These are phyloP conservation scores for Scaptodrosophila latifasciaeformis DNA, from an alignment of 2,888 invertebrate genomes.

Conservation along the genomic window DNA sequence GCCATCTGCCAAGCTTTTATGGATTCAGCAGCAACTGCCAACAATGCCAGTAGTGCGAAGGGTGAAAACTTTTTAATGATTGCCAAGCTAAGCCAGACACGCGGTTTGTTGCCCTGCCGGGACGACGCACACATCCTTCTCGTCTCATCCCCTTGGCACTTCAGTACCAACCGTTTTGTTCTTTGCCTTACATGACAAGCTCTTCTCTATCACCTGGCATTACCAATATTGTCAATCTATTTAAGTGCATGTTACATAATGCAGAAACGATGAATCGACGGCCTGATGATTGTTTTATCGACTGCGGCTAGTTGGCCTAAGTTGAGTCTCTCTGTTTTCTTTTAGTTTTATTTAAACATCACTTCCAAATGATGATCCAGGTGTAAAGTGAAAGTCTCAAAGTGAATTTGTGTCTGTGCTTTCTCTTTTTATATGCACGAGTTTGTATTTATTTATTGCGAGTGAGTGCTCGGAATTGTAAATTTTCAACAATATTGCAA, in stretches of 20 bases:
- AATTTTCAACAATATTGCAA: not conserved
- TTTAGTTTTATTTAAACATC: not conserved
- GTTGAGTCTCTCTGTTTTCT: not conserved
- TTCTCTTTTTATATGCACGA: too few relatives aligned
- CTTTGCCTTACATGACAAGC: too few relatives aligned
- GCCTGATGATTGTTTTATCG: constrained; percentile 20
- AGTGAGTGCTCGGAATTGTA: not conserved
- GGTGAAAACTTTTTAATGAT: constrained; percentile 27
- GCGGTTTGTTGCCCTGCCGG: not conserved
- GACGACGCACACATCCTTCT: too few relatives aligned
- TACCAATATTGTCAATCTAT: constrained; percentile 57
- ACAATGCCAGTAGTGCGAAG: not conserved
- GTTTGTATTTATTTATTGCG: too few relatives aligned
- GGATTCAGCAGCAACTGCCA: not conserved
- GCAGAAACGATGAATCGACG: constrained; percentile 25
- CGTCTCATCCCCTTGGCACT: too few relatives aligned
- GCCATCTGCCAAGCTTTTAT: too few relatives aligned
- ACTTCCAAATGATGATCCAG: too few relatives aligned
- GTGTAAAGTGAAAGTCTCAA: not conserved
- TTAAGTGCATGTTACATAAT: constrained; percentile 58
- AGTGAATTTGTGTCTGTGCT: too few relatives aligned
- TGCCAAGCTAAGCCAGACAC: constrained; percentile 26
- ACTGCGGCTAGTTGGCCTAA: constrained; percentile 15
- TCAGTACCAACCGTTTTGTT: too few relatives aligned
- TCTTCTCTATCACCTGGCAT: too few relatives aligned